Evolutionary conservation across 1,140 invertebrate species (phyloP).

Genomic region (Bombus impatiens): DNA sequence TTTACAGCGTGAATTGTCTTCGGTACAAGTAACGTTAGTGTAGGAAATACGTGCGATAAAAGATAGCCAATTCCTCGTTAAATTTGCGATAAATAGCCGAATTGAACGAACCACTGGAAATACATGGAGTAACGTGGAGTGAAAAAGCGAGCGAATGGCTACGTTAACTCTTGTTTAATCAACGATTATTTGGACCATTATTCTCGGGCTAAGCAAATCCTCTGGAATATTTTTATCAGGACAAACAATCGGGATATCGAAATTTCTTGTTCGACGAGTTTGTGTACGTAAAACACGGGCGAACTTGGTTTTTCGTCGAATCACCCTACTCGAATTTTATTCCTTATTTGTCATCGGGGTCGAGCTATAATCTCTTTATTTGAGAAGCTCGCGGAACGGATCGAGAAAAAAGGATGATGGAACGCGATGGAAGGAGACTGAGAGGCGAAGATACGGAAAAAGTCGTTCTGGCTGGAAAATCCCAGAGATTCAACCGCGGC

Average conservation of each 20-base stretch:
- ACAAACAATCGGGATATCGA: too few species aligned
- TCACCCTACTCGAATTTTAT: constrained; percentile 6
- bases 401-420: constrained; percentile 18
- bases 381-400: background rate
- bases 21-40: background rate
- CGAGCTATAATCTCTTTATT: constrained; percentile 20
- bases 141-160: background rate
- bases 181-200: background rate
- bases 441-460: constrained; percentile 8
- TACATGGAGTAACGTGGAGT: background rate
- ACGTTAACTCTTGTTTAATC: background rate
- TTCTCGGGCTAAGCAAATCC: too few species aligned
- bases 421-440: background rate
- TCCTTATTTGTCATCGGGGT: background rate
- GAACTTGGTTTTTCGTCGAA: background rate
- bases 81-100: background rate
- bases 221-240: too few species aligned
- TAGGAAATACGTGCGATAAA: constrained; percentile 17
- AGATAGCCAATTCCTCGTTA: background rate
- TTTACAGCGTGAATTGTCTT: constrained; percentile 34
- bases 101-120: background rate
- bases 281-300: background rate
- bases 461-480: constrained; percentile 32
- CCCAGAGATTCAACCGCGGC: background rate
- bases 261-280: background rate